Base-by-base conservation (phyloP, 2,888 invertebrate genomes). In the Plebejus argus region DNA sequence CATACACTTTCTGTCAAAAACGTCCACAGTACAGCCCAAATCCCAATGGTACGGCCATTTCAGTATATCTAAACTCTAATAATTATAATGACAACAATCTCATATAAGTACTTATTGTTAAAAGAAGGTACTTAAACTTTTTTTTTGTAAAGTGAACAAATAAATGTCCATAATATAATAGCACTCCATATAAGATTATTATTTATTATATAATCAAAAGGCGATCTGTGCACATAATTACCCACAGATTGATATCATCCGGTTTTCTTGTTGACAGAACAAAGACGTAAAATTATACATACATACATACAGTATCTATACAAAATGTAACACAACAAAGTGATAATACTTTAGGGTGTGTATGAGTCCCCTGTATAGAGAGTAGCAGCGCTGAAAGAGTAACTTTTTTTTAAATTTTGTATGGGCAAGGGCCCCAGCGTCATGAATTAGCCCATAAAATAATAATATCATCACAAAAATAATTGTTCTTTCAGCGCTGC, bases 121-220 rank as follows among this genome's bases (percentile, higher is more conserved):
- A 28, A 20, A 53, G 10, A 23, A 49, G 15, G n/a, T 28, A 28
- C 28, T 53, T 23, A 28, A 75, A 79, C 18, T 66, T 66, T 28
- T 12, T 61, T 7, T 8, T 58, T 58, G 58, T 58, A 76, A 33
- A 35, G 77, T 56, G 35, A 61, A 72, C 77, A 74, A 76, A n/a
- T 80, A 70, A 78, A 66, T 80, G 81, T 79, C 81, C 82, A 83
- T 82, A 83, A 83, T 82, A 83, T 79, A 77, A 76, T 81, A 81
- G 81, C 83, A 84, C 39, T 71, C 39, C 20, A 39, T 20, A 39
- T 71, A 39, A 33, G 18, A 70, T 35, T 35, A 35, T 70, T 35
- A n/a, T n/a, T n/a, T n/a, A n/a, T n/a, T n/a, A n/a, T n/a, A 39
- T 71, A 39, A 71, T 71, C 12, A 71, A 39, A 39, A 71, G 39